Evolutionary conservation across 2,113 vertebrate species (phyloP).

Genomic region (Phrynosoma platyrhinos): DNA sequence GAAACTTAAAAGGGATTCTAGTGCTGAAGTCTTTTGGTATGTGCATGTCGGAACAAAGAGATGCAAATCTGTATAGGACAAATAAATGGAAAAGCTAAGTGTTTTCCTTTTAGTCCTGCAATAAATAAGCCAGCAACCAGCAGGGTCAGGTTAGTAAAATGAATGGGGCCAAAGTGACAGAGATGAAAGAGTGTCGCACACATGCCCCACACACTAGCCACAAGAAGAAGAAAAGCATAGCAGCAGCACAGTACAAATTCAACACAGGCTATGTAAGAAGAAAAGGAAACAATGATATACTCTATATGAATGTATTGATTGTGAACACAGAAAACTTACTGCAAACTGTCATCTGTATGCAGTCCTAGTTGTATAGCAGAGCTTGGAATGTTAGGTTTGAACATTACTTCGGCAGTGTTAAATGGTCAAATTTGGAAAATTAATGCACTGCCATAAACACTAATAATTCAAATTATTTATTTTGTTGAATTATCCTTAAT

Average conservation of each 20-base stretch:
- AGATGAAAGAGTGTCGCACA: not conserved
- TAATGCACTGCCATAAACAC: too few relatives aligned
- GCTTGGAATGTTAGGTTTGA: too few relatives aligned
- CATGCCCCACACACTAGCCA: not conserved
- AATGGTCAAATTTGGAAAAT: too few relatives aligned
- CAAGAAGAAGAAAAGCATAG: not conserved
- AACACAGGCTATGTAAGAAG: not conserved
- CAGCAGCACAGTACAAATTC: conserved; percentile 14
- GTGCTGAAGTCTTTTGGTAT: conserved; percentile 39
- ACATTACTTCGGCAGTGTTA: too few relatives aligned
- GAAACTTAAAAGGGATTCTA: conserved; percentile 65
- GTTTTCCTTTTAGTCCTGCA: conserved; percentile 22
- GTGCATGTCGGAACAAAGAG: conserved; percentile 37
- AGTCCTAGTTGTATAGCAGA: not conserved
- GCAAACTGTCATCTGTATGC: not conserved
- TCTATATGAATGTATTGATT: not conserved
- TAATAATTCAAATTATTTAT: too few relatives aligned
- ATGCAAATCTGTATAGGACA: conserved; percentile 15
- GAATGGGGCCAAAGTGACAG: not conserved
- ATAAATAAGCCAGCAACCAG: conserved; percentile 14
- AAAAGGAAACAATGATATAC: not conserved
- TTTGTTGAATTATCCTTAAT: too few relatives aligned
- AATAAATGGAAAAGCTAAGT: conserved; percentile 47
- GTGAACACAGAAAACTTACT: not conserved
- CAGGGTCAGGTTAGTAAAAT: not conserved